These are phyloP conservation scores for Andinoacara biseriatus DNA, from an alignment of 2,113 vertebrate genomes.

Conservation along the genomic window DNA sequence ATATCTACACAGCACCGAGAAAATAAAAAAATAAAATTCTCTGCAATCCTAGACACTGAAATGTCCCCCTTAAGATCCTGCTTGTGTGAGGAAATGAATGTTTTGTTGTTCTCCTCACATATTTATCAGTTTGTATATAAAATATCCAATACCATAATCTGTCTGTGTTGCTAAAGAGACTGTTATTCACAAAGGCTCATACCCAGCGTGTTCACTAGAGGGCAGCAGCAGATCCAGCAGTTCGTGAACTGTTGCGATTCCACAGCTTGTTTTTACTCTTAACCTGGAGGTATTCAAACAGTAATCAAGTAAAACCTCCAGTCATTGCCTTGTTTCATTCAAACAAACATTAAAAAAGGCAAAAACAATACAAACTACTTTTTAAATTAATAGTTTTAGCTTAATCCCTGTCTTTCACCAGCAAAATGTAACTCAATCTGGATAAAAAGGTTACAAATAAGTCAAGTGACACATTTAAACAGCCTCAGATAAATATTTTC, in stretches of 20 bases:
- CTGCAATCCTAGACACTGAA: too few relatives aligned
- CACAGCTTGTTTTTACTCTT: not conserved
- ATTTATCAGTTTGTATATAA: constrained; percentile 66
- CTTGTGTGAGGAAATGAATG: constrained; percentile 32
- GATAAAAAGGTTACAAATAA: not conserved
- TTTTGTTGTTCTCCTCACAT: constrained; percentile 19
- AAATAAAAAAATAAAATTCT: too few relatives aligned
- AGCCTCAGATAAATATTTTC: not conserved
- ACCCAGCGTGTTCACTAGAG: constrained; percentile 4
- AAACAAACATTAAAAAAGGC: not conserved
- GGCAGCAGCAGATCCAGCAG: not conserved
- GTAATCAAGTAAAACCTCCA: not conserved
- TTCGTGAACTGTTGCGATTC: not conserved
- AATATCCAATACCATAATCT: constrained; percentile 26
- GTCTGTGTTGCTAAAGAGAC: constrained; percentile 29
- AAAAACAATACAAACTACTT: not conserved
- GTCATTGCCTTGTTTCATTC: not conserved
- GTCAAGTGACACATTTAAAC: not conserved
- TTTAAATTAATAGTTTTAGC: not conserved
- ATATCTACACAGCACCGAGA: too few relatives aligned
- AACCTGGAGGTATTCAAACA: not conserved
- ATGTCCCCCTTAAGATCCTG: constrained; percentile 1
- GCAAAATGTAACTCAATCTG: not conserved
- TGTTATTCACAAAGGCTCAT: constrained; percentile 9
- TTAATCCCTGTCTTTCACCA: not conserved